Base-by-base conservation (phyloP, 2,888 invertebrate genomes). In the Hoplodrina ambigua region DNA sequence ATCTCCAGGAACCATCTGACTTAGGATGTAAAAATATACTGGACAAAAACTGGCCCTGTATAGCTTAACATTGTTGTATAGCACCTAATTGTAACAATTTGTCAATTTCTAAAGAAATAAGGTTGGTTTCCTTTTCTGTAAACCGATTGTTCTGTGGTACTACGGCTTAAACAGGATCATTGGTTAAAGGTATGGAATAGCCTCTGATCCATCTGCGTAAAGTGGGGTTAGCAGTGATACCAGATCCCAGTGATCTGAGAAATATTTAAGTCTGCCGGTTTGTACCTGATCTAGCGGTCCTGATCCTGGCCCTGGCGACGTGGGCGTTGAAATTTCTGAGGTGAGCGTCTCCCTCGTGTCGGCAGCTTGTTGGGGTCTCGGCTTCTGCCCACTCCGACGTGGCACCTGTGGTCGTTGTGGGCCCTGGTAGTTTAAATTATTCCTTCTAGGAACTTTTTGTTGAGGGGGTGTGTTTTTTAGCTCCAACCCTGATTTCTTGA, bases 381-480 rank as follows among this genome's bases (percentile, higher is more conserved):
- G 37, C 37, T 37, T 37, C 37, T 37, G 37, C 37, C 37, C 37
- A 37, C 37, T 8, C 37, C 0, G 8, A 37, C 37, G 37, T 8
- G 8, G 37, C 8, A 37, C 7, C 37, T 37, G 37, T 8, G 7
- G 37, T 37, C 37, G 7, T 7, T 7, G 37, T 37, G 37, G 37
- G 37, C 37, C 37, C 37, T 8, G 37, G 37, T 8, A 37, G 37
- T 8, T 37, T 37, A 37, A 37, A 37, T 37, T 37, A 3, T 33
- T 7, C 33, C 33, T 37, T 37, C 8, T 37, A 8, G 37, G 33
- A 4, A 33, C 2, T 2, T 55, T 19, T 56, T 33, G 56, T 10
- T 37, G n/a, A 19, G 19, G 13, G n/a, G 56, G 37, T 19, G 64
- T 64, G n/a, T 56, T 65, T 17, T 65, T 65, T 10, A 65, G 7